Evolutionary conservation across 2,888 invertebrate genomes (phyloP).

Genomic region (Luperina nickerlii): DNA sequence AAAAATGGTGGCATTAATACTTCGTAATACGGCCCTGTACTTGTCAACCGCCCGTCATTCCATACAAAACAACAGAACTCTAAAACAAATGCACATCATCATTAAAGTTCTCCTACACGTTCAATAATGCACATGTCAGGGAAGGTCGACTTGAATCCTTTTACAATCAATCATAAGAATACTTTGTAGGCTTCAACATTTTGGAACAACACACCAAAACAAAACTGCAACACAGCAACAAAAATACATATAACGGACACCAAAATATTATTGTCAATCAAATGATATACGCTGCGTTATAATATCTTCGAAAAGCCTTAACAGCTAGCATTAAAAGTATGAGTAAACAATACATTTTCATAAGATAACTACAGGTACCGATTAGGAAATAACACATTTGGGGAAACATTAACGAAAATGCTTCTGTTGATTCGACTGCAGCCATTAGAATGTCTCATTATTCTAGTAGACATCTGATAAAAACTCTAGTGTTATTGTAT

Average conservation of each 20-base stretch:
- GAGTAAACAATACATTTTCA: slow-evolving; percentile 56
- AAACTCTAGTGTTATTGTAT: too few relatives aligned
- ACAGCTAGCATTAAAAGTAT: slow-evolving; percentile 40
- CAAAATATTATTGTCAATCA: slow-evolving; percentile 71
- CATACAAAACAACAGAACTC: neutral
- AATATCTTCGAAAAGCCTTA: slow-evolving; percentile 62
- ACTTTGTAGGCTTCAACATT: neutral
- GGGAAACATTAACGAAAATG: slow-evolving; percentile 3
- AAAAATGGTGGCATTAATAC: neutral
- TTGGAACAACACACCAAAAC: neutral
- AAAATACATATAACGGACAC: slow-evolving; percentile 31
- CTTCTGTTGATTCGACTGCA: neutral
- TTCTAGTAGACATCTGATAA: too few relatives aligned
- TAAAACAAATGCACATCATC: slow-evolving; percentile 8
- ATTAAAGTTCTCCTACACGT: neutral
- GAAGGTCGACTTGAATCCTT: neutral
- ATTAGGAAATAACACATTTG: slow-evolving; percentile 40
- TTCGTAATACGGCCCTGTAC: neutral
- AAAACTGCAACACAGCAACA: slow-evolving; percentile 18
- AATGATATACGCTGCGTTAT: slow-evolving; percentile 67
- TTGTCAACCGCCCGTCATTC: neutral
- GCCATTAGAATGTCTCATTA: neutral
- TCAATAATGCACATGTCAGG: slow-evolving; percentile 13
- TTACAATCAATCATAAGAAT: slow-evolving; percentile 28
- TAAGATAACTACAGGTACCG: slow-evolving; percentile 59